Percentiles rank a stretch among this genome's conserved stretches.
Evolutionary conservation across 92 coral and sea anemone genomes (phyloP).

Genomic region (Nematostella vectensis): DNA sequence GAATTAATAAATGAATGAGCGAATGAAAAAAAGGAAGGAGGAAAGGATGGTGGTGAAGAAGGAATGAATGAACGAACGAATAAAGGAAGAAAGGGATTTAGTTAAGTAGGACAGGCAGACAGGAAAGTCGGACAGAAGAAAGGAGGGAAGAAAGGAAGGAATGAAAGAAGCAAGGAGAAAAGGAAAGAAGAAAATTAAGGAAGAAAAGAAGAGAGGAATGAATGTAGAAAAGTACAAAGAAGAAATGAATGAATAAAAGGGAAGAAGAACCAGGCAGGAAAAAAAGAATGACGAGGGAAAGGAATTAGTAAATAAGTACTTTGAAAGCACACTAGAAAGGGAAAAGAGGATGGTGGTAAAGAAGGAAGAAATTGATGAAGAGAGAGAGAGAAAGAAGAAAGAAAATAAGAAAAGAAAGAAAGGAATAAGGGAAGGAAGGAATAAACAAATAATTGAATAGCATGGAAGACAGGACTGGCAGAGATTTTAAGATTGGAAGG

Average conservation of each 20-base stretch:
- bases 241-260: not conserved
- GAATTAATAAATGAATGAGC: conserved; percentile 7
- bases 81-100: conserved; percentile 7
- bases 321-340: not conserved
- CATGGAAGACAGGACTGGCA: not conserved
- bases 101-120: not conserved
- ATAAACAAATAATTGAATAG: too few relatives aligned
- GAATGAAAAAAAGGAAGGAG: conserved; percentile 5
- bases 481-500: not conserved
- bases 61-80: conserved; percentile 10
- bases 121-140: not conserved
- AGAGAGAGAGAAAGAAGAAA: not conserved
- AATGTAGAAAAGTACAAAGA: not conserved
- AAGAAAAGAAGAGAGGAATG: not conserved
- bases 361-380: not conserved
- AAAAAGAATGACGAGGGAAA: not conserved
- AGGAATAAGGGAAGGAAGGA: not conserved
- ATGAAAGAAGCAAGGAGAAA: not conserved
- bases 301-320: not conserved
- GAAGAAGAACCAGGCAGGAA: not conserved
- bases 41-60: conserved; percentile 7
- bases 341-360: not conserved
- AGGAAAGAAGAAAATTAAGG: not conserved
- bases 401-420: not conserved
- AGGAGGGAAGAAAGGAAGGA: conserved; percentile 6